phyloP scores from a whole-genome alignment of 2,113 vertebrate genomes.

The Pyxicephalus adspersus region DNA sequence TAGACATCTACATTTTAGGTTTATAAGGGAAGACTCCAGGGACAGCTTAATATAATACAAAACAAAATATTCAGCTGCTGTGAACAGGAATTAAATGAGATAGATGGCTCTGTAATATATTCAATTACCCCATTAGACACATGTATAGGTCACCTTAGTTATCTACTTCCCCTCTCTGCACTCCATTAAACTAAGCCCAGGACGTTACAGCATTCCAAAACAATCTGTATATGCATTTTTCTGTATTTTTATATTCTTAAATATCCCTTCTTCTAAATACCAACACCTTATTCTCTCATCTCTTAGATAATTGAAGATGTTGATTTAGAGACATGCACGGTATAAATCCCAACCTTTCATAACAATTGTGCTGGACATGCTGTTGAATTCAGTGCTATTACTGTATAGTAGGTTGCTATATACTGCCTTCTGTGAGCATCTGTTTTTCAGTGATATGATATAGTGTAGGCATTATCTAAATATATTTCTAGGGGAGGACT shows the following conservation, averaged over 20 bases:
- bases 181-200: slow-evolving; percentile 23
- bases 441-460: too few relatives aligned
- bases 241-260: neutral
- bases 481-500: too few relatives aligned
- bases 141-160: slow-evolving; percentile 12
- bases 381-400: too few relatives aligned
- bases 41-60: slow-evolving; percentile 37
- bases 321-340: too few relatives aligned
- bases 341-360: too few relatives aligned
- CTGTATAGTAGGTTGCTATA: too few relatives aligned
- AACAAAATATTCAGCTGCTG: slow-evolving; percentile 41
- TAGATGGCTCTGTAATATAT: slow-evolving; percentile 38
- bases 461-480: too few relatives aligned
- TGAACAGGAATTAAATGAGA: slow-evolving; percentile 29
- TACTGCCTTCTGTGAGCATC: too few relatives aligned
- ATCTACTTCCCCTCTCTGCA: neutral
- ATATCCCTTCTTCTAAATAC: too few relatives aligned
- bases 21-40: slow-evolving; percentile 18
- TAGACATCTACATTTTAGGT: slow-evolving; percentile 40
- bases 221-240: neutral
- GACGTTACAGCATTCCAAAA: neutral
- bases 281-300: too few relatives aligned
- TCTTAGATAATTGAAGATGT: too few relatives aligned
- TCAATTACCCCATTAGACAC: slow-evolving; percentile 37
- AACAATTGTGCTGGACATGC: too few relatives aligned